A percentile compares a stretch with the other conserved stretches of the same genome.
These are phyloP conservation scores for Beris morrisii DNA, from an alignment of 2,888 invertebrate genomes.

Conservation along the genomic window DNA sequence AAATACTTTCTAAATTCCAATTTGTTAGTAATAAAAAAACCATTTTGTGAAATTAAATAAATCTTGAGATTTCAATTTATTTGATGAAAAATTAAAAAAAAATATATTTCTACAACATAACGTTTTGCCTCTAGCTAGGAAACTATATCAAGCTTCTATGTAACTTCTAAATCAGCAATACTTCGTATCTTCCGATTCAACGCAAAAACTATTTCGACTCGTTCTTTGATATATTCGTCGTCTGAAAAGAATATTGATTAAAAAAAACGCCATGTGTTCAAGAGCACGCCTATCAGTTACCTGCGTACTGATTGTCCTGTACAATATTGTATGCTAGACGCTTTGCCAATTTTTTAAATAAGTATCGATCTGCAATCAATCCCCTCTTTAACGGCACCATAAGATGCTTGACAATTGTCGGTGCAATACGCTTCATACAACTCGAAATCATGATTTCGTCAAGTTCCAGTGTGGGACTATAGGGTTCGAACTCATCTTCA, in stretches of 20 bases:
- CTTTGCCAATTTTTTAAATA: conserved; percentile 52
- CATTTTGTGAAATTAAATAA: too few relatives aligned
- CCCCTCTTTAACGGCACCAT: conserved; percentile 51
- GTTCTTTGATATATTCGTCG: conserved; percentile 46
- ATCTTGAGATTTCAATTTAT: too few relatives aligned
- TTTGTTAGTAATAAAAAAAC: too few relatives aligned
- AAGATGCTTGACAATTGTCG: conserved; percentile 51
- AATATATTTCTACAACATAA: too few relatives aligned
- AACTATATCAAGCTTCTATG: conserved; percentile 38
- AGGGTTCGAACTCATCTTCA: conserved; percentile 50
- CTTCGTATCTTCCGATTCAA: conserved; percentile 45
- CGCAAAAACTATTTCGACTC: conserved; percentile 49
- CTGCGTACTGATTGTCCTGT: conserved; percentile 49
- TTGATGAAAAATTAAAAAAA: too few relatives aligned
- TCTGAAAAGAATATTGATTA: conserved; percentile 39
- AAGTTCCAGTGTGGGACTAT: conserved; percentile 51
- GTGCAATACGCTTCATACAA: conserved; percentile 51
- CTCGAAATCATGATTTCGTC: conserved; percentile 49
- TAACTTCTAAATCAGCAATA: conserved; percentile 44
- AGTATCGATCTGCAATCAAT: conserved; percentile 49
- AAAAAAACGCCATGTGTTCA: too few relatives aligned
- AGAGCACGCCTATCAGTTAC: conserved; percentile 32
- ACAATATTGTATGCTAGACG: conserved; percentile 47
- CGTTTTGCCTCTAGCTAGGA: too few relatives aligned
- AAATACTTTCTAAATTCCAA: too few relatives aligned